A percentile compares a stretch with the other conserved stretches of the same genome.
These are phyloP conservation scores for Agrochola lota DNA, from an alignment of 2,888 invertebrate species.

Conservation along the genomic window DNA sequence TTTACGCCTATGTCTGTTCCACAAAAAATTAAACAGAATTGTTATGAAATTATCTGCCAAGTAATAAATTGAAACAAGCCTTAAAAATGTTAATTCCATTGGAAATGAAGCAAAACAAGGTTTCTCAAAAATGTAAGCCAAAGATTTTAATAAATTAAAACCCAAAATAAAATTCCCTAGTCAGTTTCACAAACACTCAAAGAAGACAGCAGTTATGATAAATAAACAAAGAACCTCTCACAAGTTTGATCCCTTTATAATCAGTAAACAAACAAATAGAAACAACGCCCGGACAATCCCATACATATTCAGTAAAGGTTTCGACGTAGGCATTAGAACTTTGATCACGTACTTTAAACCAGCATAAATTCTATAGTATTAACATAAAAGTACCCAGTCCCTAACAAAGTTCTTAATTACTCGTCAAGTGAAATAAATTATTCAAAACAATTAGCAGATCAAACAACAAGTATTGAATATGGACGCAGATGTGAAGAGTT, in stretches of 20 bases:
- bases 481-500: slow-evolving; percentile 66
- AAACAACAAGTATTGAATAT: slow-evolving; percentile 74
- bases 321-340: slow-evolving; percentile 77
- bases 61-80: neutral
- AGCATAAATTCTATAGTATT: slow-evolving; percentile 79
- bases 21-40: neutral
- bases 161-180: slow-evolving; percentile 22
- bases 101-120: neutral
- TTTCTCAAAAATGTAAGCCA: neutral
- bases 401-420: slow-evolving; percentile 83
- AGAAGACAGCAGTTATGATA: slow-evolving; percentile 47
- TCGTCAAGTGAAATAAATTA: slow-evolving; percentile 84
- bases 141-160: slow-evolving; percentile 27
- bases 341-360: slow-evolving; percentile 79
- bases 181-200: slow-evolving; percentile 36
- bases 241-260: slow-evolving; percentile 60
- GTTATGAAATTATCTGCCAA: no score
- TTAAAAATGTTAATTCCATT: neutral
- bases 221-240: slow-evolving; percentile 55
- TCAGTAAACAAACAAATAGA: slow-evolving; percentile 62
- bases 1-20: neutral
- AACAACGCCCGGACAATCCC: slow-evolving; percentile 61
- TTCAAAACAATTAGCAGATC: slow-evolving; percentile 83
- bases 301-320: slow-evolving; percentile 79
- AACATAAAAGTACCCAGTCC: slow-evolving; percentile 76